Percentiles rank a stretch among this genome's conserved stretches.
Conservation (phyloP, 1,140 invertebrate species). For the Dolichoris vasculosae region DNA sequence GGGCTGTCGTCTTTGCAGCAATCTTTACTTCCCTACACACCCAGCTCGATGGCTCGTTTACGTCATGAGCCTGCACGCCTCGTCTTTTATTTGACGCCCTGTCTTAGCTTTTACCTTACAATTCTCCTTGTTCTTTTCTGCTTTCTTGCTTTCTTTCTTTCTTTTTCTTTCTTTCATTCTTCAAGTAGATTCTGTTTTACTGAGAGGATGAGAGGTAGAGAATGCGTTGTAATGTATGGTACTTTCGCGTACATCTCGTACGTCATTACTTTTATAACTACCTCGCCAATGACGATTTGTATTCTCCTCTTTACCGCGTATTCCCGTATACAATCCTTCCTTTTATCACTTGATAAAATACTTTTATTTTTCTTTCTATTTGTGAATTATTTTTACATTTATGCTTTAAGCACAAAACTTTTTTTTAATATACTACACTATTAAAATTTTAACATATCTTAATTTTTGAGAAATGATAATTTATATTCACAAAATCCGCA, state of each 20-base stretch:
- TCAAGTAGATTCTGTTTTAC: background rate
- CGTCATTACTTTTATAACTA: slow-evolving; percentile 46
- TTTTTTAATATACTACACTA: too few relatives aligned
- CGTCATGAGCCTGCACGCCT: slow-evolving; percentile 19
- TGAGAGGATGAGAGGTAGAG: background rate
- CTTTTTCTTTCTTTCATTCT: background rate
- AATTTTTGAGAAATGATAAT: too few relatives aligned
- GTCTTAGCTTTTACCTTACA: background rate
- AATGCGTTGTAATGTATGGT: slow-evolving; percentile 4
- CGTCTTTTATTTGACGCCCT: slow-evolving; percentile 22
- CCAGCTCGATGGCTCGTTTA: slow-evolving; percentile 27
- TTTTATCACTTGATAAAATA: background rate
- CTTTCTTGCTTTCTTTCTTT: background rate
- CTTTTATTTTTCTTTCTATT: background rate
- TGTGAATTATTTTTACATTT: background rate
- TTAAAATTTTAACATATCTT: too few relatives aligned
- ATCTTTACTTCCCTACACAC: slow-evolving; percentile 22
- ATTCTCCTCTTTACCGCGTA: slow-evolving; percentile 13
- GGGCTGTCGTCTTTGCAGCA: slow-evolving; percentile 23
- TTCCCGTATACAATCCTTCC: background rate
- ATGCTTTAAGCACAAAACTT: too few relatives aligned
- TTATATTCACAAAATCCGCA: too few relatives aligned
- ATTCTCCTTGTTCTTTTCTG: background rate
- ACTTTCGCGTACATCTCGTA: slow-evolving; percentile 39
- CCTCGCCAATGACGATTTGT: slow-evolving; percentile 22